These are phyloP conservation scores for Nyctalus aviator DNA, from an alignment of 2,797 vertebrate species.

Conservation along the genomic window DNA sequence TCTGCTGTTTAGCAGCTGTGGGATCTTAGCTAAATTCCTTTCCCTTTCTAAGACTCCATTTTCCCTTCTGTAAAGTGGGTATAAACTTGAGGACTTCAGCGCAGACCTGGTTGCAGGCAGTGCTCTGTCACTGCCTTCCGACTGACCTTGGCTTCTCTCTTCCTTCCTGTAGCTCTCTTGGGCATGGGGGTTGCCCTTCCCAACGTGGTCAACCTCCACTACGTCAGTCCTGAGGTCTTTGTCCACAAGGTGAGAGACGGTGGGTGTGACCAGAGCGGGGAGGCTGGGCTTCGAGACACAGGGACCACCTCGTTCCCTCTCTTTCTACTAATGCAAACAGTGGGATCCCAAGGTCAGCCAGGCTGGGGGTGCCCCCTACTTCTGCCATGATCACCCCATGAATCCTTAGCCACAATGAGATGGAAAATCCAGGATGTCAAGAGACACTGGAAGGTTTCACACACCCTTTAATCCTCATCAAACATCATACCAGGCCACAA, in stretches of 20 bases:
- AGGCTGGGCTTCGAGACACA: background rate
- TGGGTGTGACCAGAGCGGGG: background rate
- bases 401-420: background rate
- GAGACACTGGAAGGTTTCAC: background rate
- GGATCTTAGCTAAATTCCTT: background rate
- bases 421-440: background rate
- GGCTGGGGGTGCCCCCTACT: background rate
- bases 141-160: background rate
- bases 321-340: background rate
- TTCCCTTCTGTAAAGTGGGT: conserved; percentile 5
- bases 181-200: conserved; percentile 76
- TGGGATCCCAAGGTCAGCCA: background rate
- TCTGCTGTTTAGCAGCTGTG: background rate
- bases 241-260: conserved; percentile 76
- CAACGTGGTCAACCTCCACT: conserved; percentile 58
- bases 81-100: background rate
- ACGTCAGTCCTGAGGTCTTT: conserved; percentile 25
- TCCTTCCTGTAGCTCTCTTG: conserved; percentile 69
- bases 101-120: background rate
- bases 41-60: background rate
- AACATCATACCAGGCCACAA: background rate
- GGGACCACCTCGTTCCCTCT: background rate
- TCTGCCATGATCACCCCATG: background rate
- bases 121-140: fast-evolving
- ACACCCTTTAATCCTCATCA: background rate